Percentiles rank a stretch among this genome's conserved stretches.
phyloP scores from a whole-genome alignment of 2,888 invertebrate species.

The Polydrusus cervinus region DNA sequence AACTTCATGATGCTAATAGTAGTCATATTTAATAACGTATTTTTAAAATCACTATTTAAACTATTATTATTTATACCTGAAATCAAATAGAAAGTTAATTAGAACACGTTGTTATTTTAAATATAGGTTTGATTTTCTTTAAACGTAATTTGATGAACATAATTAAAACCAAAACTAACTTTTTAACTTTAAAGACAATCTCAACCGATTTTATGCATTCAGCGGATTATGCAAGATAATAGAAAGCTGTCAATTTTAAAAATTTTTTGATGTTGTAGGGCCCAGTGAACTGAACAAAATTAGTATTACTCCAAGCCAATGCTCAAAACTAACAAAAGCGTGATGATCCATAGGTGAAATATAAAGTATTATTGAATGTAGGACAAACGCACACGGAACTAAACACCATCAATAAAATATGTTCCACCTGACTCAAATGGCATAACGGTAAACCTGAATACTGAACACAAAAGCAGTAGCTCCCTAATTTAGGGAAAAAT shows the following conservation, averaged over 20 bases:
- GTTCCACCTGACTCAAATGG: background rate
- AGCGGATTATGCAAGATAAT: constrained; percentile 4
- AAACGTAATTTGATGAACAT: no score
- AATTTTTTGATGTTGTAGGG: constrained; percentile 11
- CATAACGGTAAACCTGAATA: background rate
- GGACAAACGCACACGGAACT: background rate
- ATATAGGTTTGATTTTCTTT: no score
- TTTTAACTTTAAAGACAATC: no score
- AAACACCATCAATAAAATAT: background rate
- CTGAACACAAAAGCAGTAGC: no score
- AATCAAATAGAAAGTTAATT: no score
- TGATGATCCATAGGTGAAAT: constrained; percentile 5
- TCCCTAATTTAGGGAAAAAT: no score
- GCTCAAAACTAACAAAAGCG: constrained; percentile 11
- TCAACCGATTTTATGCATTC: background rate
- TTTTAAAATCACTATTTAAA: no score
- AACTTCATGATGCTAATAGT: no score
- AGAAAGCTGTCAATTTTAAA: constrained; percentile 19
- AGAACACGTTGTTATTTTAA: no score
- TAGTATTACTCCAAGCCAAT: constrained; percentile 22
- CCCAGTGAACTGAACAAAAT: constrained; percentile 13
- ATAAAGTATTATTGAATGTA: background rate
- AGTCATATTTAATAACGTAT: no score
- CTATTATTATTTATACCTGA: no score
- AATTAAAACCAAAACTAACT: no score